phyloP scores from a whole-genome alignment of 2,797 vertebrate genomes.

The Tenualosa ilisha region DNA sequence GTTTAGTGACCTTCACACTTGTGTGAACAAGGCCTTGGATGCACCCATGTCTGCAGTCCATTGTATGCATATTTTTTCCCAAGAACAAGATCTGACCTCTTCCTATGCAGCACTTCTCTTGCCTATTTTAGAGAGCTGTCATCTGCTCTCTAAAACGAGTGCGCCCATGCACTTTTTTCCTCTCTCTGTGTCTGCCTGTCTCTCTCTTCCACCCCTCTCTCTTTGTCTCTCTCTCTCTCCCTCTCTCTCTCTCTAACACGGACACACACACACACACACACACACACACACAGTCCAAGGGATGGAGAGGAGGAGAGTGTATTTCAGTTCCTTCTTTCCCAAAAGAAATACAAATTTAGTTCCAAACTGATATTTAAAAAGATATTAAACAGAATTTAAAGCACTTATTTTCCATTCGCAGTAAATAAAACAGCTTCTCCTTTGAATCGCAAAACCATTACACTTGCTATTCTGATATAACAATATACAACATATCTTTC shows the following conservation, averaged over 20 bases:
- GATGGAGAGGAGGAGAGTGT: not conserved
- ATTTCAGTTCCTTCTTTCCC: not conserved
- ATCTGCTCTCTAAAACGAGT: not conserved
- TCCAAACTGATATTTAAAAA: too few species aligned
- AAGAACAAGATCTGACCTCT: conserved; percentile 19
- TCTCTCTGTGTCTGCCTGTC: not conserved
- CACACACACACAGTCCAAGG: not conserved
- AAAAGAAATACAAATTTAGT: not conserved
- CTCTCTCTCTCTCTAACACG: conserved; percentile 19
- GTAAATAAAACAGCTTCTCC: not conserved
- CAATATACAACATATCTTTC: too few species aligned
- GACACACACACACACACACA: not conserved
- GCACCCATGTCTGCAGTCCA: conserved; percentile 7
- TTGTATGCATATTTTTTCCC: conserved; percentile 10
- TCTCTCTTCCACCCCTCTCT: not conserved
- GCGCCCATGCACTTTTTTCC: not conserved
- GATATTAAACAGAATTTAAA: not conserved
- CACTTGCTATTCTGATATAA: not conserved
- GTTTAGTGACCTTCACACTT: conserved; percentile 40
- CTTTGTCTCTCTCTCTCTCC: not conserved
- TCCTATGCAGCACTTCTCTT: conserved; percentile 13
- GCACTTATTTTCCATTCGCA: not conserved
- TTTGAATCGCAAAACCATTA: not conserved
- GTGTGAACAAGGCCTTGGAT: conserved; percentile 35
- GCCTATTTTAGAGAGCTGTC: conserved; percentile 5